Evolutionary conservation across 2,113 vertebrate species (phyloP).

Genomic region (Oncorhynchus nerka): DNA sequence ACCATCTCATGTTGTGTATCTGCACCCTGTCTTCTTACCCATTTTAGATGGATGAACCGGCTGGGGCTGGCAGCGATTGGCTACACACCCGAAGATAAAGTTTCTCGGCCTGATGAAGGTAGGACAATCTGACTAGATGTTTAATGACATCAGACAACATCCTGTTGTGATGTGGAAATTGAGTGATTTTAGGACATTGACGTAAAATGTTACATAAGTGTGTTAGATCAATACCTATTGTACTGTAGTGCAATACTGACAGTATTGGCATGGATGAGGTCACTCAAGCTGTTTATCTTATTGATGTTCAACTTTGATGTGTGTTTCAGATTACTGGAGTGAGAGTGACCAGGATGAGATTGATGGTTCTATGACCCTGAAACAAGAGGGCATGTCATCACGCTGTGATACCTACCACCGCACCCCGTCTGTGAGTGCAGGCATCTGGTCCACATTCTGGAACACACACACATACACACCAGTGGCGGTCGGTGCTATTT

Average conservation of each 20-base stretch:
- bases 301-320: not conserved
- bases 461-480: not conserved
- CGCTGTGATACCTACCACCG: conserved; percentile 72
- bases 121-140: conserved; percentile 29
- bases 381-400: conserved; percentile 73
- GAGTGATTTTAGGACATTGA: not conserved
- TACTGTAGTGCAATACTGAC: too few species aligned
- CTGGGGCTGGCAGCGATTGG: conserved; percentile 79
- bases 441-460: not conserved
- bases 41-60: conserved; percentile 81
- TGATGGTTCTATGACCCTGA: conserved; percentile 77
- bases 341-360: conserved; percentile 82
- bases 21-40: not conserved
- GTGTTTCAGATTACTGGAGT: conserved; percentile 79
- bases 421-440: conserved; percentile 73
- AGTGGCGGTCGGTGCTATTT: too few species aligned
- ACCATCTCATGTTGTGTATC: not conserved
- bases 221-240: not conserved
- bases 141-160: not conserved
- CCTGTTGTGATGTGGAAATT: not conserved
- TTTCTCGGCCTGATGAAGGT: conserved; percentile 81
- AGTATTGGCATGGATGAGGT: not conserved
- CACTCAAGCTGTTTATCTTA: not conserved
- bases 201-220: not conserved
- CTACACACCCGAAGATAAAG: conserved; percentile 81